These are phyloP conservation scores for Pollenia angustigena DNA, from an alignment of 2,888 invertebrate species.

Conservation along the genomic window DNA sequence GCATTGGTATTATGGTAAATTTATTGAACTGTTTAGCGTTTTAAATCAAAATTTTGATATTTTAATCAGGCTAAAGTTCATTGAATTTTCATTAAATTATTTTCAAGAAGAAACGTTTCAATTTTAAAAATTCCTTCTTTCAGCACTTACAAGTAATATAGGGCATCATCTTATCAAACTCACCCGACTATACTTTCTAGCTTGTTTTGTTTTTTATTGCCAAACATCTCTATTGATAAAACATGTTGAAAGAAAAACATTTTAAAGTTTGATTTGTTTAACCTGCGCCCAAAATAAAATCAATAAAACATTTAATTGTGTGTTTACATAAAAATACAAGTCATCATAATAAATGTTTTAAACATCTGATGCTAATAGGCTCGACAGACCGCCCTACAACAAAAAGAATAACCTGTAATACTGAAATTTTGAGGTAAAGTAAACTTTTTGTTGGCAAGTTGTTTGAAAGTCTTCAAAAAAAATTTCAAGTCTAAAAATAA, in stretches of 20 bases:
- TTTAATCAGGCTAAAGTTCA: too few species aligned
- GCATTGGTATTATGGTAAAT: too few species aligned
- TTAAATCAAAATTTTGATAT: too few species aligned
- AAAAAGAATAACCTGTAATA: not conserved
- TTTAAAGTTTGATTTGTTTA: not conserved
- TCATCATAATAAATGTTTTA: not conserved
- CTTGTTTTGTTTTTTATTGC: too few species aligned
- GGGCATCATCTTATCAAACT: too few species aligned
- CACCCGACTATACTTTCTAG: too few species aligned
- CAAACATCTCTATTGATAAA: too few species aligned
- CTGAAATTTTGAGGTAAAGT: not conserved
- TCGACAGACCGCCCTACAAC: not conserved
- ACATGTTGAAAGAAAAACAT: not conserved
- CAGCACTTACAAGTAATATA: too few species aligned
- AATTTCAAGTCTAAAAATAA: not conserved
- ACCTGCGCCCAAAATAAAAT: slow-evolving; percentile 9
- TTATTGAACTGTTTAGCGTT: too few species aligned
- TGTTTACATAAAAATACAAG: not conserved
- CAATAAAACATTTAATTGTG: not conserved
- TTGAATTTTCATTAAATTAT: too few species aligned
- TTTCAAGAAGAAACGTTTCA: too few species aligned
- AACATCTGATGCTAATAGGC: not conserved
- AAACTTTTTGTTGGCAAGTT: not conserved
- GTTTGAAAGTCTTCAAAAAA: not conserved
- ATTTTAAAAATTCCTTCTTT: too few species aligned